These are phyloP conservation scores for Chrysodeixis includens DNA, from an alignment of 2,888 invertebrate species.

Conservation along the genomic window DNA sequence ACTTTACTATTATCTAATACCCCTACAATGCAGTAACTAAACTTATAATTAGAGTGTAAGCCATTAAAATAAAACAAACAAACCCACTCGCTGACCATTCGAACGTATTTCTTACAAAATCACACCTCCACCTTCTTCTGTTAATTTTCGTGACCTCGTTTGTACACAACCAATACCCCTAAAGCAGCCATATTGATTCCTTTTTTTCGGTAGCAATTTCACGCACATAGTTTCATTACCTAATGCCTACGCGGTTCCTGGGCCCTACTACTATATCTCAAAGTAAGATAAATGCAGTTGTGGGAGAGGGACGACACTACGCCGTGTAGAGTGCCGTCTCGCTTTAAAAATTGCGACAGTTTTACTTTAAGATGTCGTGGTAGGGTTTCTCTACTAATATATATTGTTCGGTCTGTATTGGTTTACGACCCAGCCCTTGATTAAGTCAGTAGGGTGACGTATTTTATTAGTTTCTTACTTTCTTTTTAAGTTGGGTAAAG, in stretches of 20 bases:
- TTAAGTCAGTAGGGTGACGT: background rate
- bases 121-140: background rate
- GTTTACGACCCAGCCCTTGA: constrained; percentile 6
- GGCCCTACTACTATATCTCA: too few relatives aligned
- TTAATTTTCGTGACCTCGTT: background rate
- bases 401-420: constrained; percentile 11
- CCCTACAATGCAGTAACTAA: too few relatives aligned
- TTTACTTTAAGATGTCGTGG: background rate
- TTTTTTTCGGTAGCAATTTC: constrained; percentile 7
- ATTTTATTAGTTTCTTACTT: background rate
- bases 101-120: background rate
- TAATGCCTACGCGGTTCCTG: constrained; percentile 16
- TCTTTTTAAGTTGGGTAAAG: background rate
- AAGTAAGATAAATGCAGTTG: too few relatives aligned
- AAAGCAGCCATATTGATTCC: background rate
- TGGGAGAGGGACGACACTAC: too few relatives aligned
- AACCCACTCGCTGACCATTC: too few relatives aligned
- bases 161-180: background rate
- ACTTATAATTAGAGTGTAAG: too few relatives aligned
- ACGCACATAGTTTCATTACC: constrained; percentile 12
- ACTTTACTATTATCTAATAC: too few relatives aligned
- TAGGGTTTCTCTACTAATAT: constrained; percentile 16
- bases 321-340: too few relatives aligned
- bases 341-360: too few relatives aligned
- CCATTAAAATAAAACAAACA: too few relatives aligned